Evolutionary conservation across 2,888 invertebrate species (phyloP).

Genomic region (Lypha dubia): DNA sequence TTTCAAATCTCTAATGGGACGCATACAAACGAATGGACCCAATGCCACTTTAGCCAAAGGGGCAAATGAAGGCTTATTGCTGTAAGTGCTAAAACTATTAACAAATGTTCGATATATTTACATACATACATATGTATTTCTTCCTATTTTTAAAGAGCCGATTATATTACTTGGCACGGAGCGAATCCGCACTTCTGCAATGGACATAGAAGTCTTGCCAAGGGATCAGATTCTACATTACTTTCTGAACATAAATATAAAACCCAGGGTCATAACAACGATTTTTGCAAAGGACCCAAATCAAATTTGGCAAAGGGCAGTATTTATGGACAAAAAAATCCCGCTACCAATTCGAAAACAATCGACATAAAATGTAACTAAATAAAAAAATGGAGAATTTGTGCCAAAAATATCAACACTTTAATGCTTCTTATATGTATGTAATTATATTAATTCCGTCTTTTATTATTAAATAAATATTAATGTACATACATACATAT

Average conservation of each 20-base stretch:
- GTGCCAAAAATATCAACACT: slow-evolving; percentile 48
- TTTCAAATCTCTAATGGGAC: slow-evolving; percentile 81
- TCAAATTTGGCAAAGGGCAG: slow-evolving; percentile 90
- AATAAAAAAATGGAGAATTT: slow-evolving; percentile 48
- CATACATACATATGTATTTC: not conserved
- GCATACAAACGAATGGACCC: slow-evolving; percentile 86
- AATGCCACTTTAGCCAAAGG: slow-evolving; percentile 90
- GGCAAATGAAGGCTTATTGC: slow-evolving; percentile 89
- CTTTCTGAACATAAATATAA: slow-evolving; percentile 83
- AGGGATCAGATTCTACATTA: slow-evolving; percentile 85
- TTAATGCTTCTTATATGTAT: slow-evolving; percentile 55
- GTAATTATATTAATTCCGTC: slow-evolving; percentile 53
- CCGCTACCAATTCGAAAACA: slow-evolving; percentile 74
- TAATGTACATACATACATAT: slow-evolving; percentile 4
- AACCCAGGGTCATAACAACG: slow-evolving; percentile 87
- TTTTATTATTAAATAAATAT: slow-evolving; percentile 44
- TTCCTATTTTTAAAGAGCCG: slow-evolving; percentile 85
- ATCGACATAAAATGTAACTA: slow-evolving; percentile 83
- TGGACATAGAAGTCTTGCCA: slow-evolving; percentile 84
- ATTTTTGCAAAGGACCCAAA: slow-evolving; percentile 89
- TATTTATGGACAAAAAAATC: slow-evolving; percentile 88
- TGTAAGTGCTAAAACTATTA: slow-evolving; percentile 86
- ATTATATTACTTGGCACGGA: slow-evolving; percentile 93
- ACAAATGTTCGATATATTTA: not conserved
- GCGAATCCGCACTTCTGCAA: slow-evolving; percentile 87